Evolutionary conservation across 2,113 vertebrate genomes (phyloP).

Genomic region (Amblyornis subalaris): DNA sequence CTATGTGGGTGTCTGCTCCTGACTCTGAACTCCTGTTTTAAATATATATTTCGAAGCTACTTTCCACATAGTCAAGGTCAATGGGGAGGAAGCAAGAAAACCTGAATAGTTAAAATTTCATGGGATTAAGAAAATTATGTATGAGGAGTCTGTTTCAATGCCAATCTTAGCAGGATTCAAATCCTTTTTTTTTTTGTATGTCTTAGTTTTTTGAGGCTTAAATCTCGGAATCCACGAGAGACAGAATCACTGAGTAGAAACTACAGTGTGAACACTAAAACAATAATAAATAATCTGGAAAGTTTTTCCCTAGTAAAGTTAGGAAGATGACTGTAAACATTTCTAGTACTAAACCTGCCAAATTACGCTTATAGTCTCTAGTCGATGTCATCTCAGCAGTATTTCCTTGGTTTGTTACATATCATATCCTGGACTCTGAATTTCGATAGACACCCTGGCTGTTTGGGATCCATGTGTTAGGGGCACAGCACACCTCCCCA

Average conservation of each 20-base stretch:
- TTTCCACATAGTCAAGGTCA: neutral
- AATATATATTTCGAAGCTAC: neutral
- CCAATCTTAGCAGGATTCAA: neutral
- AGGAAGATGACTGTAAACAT: neutral
- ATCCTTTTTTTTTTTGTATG: neutral
- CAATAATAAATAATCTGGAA: neutral
- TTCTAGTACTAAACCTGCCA: neutral
- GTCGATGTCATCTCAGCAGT: neutral
- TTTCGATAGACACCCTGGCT: neutral
- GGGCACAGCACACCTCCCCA: neutral
- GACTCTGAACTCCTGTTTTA: neutral
- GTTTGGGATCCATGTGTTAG: neutral
- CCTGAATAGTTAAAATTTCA: neutral
- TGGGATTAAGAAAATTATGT: neutral
- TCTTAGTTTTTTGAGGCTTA: neutral
- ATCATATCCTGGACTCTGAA: neutral
- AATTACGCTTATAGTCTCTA: neutral
- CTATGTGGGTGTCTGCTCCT: neutral
- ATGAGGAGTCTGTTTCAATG: neutral
- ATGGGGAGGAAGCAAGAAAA: neutral
- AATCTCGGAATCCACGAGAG: neutral
- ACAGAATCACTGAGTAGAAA: neutral
- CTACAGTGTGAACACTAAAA: neutral
- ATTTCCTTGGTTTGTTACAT: neutral
- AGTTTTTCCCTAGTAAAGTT: neutral